Base-by-base conservation (phyloP, 2,888 invertebrate genomes). In the Brachyopa scutellaris region DNA sequence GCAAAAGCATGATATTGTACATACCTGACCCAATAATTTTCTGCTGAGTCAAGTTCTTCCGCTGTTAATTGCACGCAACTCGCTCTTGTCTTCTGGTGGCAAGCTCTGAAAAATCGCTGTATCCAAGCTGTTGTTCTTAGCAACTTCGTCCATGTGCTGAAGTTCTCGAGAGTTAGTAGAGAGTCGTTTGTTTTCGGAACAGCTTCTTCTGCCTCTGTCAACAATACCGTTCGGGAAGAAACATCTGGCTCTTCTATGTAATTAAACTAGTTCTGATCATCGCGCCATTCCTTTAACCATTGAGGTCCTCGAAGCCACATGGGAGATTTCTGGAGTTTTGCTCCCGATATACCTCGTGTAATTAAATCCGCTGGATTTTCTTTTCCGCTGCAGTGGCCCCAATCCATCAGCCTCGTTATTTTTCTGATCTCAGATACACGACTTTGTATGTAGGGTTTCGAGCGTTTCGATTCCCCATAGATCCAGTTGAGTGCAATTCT, bases 401-500 rank as follows among this genome's bases (percentile, higher is more conserved):
- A 59, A 49, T 38, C 49, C 1, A 47, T 11, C 31, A 64, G 31
- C 38, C 17, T 26, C 2, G 51, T 40, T 2, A 64, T 8, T 9
- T 19, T n/a, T 11, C 51, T 33, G 29, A 40, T 51, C 15, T 51
- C 40, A 1, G 17, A 21, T 19, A 64, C 26, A 3, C 51, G 29
- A 31, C 51, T 64, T 29, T 64, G 61, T 15, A 47, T 17, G 15
- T 23, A 62, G 9, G 33, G 47, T 9, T 62, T 47, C 33, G 47
- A 47, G 11, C 38, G 40, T 29, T 51, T 23, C 5, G 38, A n/a
- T 7, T 38, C 31, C 2, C 62, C 49, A 36, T 62, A 36, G 1
- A 64, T 26, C 59, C 59, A 59, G 13, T 51, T 53, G 5, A 53
- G 53, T 7, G 64, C 64, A 17, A 61, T 61, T 47, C 47, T 61